Evolutionary conservation across 2,797 vertebrate species (phyloP).

Genomic region (Melanotaenia boesemani): DNA sequence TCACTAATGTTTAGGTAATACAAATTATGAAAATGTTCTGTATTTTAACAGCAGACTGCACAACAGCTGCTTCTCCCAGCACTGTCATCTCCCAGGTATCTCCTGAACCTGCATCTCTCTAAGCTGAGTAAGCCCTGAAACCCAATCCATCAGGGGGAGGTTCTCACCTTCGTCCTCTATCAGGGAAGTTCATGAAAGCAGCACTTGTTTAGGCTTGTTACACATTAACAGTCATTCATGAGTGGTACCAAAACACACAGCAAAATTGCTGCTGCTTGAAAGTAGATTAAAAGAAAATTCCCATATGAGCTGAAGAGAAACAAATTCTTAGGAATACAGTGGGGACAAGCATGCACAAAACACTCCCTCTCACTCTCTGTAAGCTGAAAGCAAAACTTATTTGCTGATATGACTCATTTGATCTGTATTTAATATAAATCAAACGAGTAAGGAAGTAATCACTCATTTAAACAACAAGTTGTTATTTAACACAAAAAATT

Average conservation of each 20-base stretch:
- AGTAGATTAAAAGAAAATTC: constrained; percentile 29
- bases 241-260: constrained; percentile 2
- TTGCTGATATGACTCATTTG: constrained; percentile 1
- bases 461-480: neutral
- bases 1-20: constrained; percentile 1
- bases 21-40: neutral
- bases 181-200: constrained; percentile 66
- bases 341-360: neutral
- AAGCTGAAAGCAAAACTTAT: neutral
- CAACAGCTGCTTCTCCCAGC: constrained; percentile 42
- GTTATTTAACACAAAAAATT: neutral
- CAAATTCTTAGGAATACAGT: constrained; percentile 7
- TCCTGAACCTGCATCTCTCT: constrained; percentile 29
- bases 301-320: constrained; percentile 1
- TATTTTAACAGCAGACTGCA: constrained; percentile 13
- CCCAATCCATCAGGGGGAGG: constrained; percentile 49
- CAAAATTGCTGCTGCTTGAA: neutral
- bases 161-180: constrained; percentile 57
- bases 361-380: neutral
- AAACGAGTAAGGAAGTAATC: neutral
- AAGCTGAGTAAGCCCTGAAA: constrained; percentile 57
- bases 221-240: constrained; percentile 71
- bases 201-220: constrained; percentile 75
- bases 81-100: constrained; percentile 34
- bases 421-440: neutral